Evolutionary conservation across 2,888 invertebrate species (phyloP).

Genomic region (Stegana nigrithorax): DNA sequence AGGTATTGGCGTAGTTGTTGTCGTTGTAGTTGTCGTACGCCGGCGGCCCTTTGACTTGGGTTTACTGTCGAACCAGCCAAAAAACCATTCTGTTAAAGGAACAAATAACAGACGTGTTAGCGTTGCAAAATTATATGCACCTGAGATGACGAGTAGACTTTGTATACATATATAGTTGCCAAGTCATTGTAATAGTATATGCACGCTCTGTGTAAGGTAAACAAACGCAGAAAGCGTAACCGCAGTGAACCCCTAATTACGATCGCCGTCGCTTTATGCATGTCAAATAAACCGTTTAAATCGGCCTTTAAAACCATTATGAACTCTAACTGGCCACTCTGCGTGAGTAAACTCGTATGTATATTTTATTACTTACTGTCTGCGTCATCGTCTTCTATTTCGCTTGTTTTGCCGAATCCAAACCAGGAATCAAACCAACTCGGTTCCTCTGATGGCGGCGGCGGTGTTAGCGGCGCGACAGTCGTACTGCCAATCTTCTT

Average conservation of each 20-base stretch:
- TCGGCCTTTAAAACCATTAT: not conserved
- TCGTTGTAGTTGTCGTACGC: conserved; percentile 52
- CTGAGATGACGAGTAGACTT: no score
- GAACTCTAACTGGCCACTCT: not conserved
- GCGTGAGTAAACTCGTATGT: not conserved
- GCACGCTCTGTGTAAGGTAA: no score
- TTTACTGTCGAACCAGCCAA: conserved; percentile 69
- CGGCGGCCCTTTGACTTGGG: conserved; percentile 49
- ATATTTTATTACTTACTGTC: conserved; percentile 54
- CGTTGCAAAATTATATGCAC: no score
- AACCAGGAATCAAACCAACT: conserved; percentile 66
- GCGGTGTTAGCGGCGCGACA: conserved; percentile 29
- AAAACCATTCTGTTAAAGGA: conserved; percentile 69
- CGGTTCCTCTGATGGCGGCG: conserved; percentile 33
- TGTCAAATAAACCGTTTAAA: no score
- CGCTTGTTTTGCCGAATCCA: conserved; percentile 48
- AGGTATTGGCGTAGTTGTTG: conserved; percentile 57
- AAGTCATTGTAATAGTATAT: no score
- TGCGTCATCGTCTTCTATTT: conserved; percentile 44
- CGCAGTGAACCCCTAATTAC: no score
- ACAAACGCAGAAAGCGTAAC: no score
- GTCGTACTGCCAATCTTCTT: conserved; percentile 55
- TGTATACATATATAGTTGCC: no score
- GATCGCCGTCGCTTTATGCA: no score
- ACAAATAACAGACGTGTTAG: no score